phyloP scores from a whole-genome alignment of 1,140 invertebrate genomes.

The Conopomorpha cramerella region DNA sequence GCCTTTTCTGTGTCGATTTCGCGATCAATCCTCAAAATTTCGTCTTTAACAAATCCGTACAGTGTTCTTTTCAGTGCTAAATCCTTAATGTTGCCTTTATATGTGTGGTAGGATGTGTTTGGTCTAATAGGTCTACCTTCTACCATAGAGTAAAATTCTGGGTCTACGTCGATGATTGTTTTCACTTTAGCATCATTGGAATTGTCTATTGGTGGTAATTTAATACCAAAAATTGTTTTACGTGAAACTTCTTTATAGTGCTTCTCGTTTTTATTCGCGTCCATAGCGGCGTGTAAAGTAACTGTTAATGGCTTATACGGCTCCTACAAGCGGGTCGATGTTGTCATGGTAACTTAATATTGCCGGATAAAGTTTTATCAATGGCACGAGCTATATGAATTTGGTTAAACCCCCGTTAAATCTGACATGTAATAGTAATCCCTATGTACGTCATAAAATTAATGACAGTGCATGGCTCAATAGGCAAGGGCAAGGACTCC shows the following conservation, averaged over 20 bases:
- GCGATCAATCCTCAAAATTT: constrained; percentile 64
- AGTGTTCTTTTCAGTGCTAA: constrained; percentile 60
- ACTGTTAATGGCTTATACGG: too few species aligned
- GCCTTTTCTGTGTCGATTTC: constrained; percentile 64
- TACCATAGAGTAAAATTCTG: constrained; percentile 64
- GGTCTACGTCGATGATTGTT: constrained; percentile 64
- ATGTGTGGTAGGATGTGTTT: constrained; percentile 55
- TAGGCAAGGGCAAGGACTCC: too few species aligned
- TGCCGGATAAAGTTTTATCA: too few species aligned
- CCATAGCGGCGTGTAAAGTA: too few species aligned
- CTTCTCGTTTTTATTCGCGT: constrained; percentile 18
- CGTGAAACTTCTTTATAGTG: constrained; percentile 15
- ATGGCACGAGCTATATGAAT: too few species aligned
- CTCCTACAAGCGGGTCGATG: constrained; percentile 20
- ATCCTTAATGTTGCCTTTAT: constrained; percentile 62
- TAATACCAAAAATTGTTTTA: constrained; percentile 20
- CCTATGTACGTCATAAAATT: too few species aligned
- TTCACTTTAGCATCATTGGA: constrained; percentile 20
- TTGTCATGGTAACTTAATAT: constrained; percentile 38
- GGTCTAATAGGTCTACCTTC: constrained; percentile 59
- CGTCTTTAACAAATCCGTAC: constrained; percentile 62
- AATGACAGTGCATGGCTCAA: too few species aligned
- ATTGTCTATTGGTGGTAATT: constrained; percentile 30
- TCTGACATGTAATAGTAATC: too few species aligned
- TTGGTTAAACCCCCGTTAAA: too few species aligned